Conservation (phyloP, 2,888 invertebrate genomes). For the Rhaphigaster nebulosa region DNA sequence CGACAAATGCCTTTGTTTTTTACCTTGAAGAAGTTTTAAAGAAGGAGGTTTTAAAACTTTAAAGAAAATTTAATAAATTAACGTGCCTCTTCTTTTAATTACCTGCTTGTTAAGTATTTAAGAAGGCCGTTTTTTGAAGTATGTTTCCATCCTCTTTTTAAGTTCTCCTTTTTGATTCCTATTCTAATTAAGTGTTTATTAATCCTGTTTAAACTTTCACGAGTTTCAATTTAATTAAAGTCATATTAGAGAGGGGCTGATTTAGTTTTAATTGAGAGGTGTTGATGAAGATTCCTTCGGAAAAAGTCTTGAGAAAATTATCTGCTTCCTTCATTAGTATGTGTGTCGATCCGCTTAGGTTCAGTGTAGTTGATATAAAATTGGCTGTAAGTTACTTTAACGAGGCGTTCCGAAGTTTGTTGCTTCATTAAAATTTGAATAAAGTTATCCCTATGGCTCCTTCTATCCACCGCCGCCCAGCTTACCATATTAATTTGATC, state of each 20-base stretch:
- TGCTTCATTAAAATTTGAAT: slow-evolving; percentile 42
- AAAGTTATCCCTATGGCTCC: slow-evolving; percentile 16
- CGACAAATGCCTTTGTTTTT: slow-evolving; percentile 17
- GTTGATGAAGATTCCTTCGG: slow-evolving; percentile 3
- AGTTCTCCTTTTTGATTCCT: slow-evolving; percentile 49
- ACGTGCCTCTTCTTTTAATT: slow-evolving; percentile 24
- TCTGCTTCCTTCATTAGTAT: slow-evolving; percentile 14
- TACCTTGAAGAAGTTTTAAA: neutral
- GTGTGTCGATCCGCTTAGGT: slow-evolving; percentile 6
- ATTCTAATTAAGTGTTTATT: slow-evolving; percentile 52
- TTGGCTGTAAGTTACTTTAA: slow-evolving; percentile 37
- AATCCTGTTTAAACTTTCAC: slow-evolving; percentile 50
- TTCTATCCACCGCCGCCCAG: neutral
- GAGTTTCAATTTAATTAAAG: slow-evolving; percentile 50
- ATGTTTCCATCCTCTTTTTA: slow-evolving; percentile 28
- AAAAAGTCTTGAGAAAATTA: slow-evolving; percentile 8
- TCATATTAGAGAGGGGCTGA: slow-evolving; percentile 36
- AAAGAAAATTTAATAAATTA: slow-evolving; percentile 44
- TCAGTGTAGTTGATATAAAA: slow-evolving; percentile 12
- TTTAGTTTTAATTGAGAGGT: slow-evolving; percentile 50
- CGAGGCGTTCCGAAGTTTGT: slow-evolving; percentile 14
- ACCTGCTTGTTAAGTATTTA: slow-evolving; percentile 38
- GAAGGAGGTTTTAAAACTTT: neutral
- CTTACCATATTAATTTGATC: slow-evolving; percentile 31
- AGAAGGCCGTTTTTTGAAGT: slow-evolving; percentile 39